phyloP scores from a whole-genome alignment of 2,113 vertebrate genomes.

The Aldabrachelys gigantea region DNA sequence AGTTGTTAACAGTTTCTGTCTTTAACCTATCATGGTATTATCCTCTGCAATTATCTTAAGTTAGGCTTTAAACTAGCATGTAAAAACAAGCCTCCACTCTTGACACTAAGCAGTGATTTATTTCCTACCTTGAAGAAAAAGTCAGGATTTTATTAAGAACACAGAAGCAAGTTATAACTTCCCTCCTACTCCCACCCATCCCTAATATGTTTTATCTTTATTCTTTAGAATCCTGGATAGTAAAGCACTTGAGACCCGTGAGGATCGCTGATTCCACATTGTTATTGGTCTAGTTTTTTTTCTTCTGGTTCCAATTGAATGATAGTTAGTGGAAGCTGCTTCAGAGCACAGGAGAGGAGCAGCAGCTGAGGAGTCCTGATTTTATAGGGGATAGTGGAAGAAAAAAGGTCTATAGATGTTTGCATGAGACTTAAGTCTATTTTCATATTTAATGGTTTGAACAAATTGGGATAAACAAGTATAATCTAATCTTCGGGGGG shows the following conservation, averaged over 20 bases:
- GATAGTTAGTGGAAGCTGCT: not conserved
- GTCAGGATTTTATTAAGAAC: constrained; percentile 36
- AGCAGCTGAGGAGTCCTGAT: constrained; percentile 36
- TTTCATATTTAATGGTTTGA: constrained; percentile 30
- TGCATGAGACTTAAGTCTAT: constrained; percentile 24
- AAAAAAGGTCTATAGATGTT: constrained; percentile 25
- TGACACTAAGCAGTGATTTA: not conserved
- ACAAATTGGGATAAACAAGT: constrained; percentile 45
- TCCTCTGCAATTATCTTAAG: not conserved
- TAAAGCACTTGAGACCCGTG: not conserved
- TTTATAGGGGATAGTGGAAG: not conserved
- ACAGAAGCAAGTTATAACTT: constrained; percentile 42
- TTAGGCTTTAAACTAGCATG: not conserved
- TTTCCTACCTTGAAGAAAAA: constrained; percentile 25
- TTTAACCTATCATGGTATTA: constrained; percentile 33
- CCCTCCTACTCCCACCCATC: not conserved
- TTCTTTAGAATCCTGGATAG: constrained; percentile 44
- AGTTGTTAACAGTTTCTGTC: not conserved
- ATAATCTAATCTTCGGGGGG: constrained; percentile 19
- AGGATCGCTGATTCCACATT: constrained; percentile 24
- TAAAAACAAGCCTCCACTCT: not conserved
- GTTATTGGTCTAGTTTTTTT: constrained; percentile 50
- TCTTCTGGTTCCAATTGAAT: constrained; percentile 60
- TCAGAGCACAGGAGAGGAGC: constrained; percentile 39
- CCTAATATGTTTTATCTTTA: constrained; percentile 60